A percentile compares a stretch with the other conserved stretches of the same genome.
These are phyloP conservation scores for Diploscapter pachys DNA, from an alignment of 1,140 invertebrate species.

Conservation along the genomic window DNA sequence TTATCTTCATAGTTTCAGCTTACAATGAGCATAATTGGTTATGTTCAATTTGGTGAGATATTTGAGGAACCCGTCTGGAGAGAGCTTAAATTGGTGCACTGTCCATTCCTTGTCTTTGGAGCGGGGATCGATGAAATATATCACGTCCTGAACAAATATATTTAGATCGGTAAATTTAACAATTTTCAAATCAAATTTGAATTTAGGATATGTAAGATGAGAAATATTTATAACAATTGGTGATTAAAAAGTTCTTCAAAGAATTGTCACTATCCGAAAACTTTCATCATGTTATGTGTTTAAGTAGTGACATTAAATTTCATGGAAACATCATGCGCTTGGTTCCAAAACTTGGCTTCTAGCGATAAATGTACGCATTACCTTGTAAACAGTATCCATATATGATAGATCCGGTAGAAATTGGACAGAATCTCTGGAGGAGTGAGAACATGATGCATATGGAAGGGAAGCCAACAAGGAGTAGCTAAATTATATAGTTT, in stretches of 20 bases:
- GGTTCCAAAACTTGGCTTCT: neutral
- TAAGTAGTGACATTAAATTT: no score
- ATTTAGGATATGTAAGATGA: no score
- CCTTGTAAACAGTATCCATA: slow-evolving; percentile 23
- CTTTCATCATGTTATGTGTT: no score
- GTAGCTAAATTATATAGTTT: slow-evolving; percentile 7
- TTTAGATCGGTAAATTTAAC: no score
- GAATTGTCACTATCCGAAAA: no score
- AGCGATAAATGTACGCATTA: neutral
- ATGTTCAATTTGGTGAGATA: slow-evolving; percentile 18
- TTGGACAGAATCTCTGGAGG: slow-evolving; percentile 8
- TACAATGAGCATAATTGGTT: slow-evolving; percentile 15
- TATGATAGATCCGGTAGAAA: slow-evolving; percentile 28
- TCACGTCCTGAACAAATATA: slow-evolving; percentile 2
- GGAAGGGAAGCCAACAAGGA: slow-evolving; percentile 26
- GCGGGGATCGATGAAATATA: slow-evolving; percentile 25
- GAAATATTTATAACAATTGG: no score
- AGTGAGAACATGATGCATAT: slow-evolving; percentile 31
- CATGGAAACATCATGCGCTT: neutral
- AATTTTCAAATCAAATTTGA: no score
- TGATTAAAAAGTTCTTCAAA: no score
- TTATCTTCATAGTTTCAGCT: neutral
- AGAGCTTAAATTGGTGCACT: slow-evolving; percentile 18
- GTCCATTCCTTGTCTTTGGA: slow-evolving; percentile 21
- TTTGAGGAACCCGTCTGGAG: slow-evolving; percentile 15